These are phyloP conservation scores for Peromyscus melanophrys DNA, from an alignment of 2,797 vertebrate genomes.

Conservation along the genomic window DNA sequence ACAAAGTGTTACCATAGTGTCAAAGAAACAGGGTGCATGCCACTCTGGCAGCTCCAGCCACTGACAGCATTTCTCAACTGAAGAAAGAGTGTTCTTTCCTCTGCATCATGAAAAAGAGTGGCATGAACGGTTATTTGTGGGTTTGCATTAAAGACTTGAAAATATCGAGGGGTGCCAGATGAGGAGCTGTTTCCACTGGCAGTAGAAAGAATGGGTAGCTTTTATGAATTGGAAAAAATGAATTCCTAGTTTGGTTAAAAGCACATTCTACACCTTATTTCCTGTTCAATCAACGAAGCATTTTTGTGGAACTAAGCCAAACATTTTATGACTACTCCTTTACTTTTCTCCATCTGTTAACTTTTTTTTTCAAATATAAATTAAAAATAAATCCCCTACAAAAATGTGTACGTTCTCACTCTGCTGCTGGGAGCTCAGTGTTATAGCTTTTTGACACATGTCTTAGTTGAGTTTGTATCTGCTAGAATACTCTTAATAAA, in stretches of 20 bases:
- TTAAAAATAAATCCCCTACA: slow-evolving; percentile 87
- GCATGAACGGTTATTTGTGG: not conserved
- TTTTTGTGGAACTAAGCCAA: slow-evolving; percentile 89
- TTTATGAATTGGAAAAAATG: slow-evolving; percentile 87
- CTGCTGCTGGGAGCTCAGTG: slow-evolving; percentile 81
- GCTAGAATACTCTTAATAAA: slow-evolving; percentile 81
- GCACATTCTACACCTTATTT: slow-evolving; percentile 80
- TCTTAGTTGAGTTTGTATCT: slow-evolving; percentile 70
- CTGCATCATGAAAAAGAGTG: slow-evolving; percentile 3
- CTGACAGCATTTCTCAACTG: not conserved
- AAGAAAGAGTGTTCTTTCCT: not conserved
- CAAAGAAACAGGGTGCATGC: not conserved
- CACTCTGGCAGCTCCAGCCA: not conserved
- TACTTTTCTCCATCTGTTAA: slow-evolving; percentile 88
- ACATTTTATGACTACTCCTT: slow-evolving; percentile 88
- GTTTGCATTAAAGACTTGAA: slow-evolving; percentile 27
- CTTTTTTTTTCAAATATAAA: slow-evolving; percentile 87
- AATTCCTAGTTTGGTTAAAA: slow-evolving; percentile 86
- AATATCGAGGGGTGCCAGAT: slow-evolving; percentile 7
- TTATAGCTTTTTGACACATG: slow-evolving; percentile 79
- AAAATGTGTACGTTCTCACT: slow-evolving; percentile 83
- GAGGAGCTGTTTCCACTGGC: slow-evolving; percentile 58
- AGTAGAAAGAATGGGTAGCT: slow-evolving; percentile 75
- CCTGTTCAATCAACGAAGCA: slow-evolving; percentile 85
- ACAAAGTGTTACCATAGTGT: not conserved